phyloP scores from a whole-genome alignment of 92 coral and sea anemone genomes.

The Montipora capitata region DNA sequence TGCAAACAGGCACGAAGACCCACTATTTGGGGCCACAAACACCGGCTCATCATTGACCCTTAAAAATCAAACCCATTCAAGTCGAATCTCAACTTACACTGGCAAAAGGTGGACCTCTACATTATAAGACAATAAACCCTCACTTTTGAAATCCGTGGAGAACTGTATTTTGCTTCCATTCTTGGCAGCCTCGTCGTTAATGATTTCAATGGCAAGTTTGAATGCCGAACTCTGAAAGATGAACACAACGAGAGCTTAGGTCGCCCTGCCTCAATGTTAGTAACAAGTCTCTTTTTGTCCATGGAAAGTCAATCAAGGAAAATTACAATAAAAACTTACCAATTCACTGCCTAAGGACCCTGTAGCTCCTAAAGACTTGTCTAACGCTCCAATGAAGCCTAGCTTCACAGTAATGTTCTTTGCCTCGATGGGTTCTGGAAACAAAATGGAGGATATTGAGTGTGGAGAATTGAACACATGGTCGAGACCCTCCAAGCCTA shows the following conservation, averaged over 20 bases:
- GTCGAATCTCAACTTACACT: neutral
- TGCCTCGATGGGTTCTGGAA: slow-evolving; percentile 73
- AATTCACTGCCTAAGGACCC: slow-evolving; percentile 90
- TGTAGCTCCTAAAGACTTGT: slow-evolving; percentile 92
- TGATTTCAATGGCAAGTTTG: slow-evolving; percentile 89
- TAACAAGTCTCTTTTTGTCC: too few species aligned
- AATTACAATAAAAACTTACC: slow-evolving; percentile 65
- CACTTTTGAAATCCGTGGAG: slow-evolving; percentile 92
- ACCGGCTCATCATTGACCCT: too few species aligned
- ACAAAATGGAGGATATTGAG: slow-evolving; percentile 35
- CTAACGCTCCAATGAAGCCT: slow-evolving; percentile 95
- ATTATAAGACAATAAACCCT: slow-evolving; percentile 40
- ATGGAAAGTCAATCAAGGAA: too few species aligned
- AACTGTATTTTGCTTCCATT: slow-evolving; percentile 84
- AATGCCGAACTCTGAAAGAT: slow-evolving; percentile 93
- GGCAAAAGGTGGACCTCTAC: neutral
- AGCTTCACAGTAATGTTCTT: slow-evolving; percentile 93
- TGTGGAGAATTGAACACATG: slow-evolving; percentile 14
- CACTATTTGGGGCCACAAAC: neutral
- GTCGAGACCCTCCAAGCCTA: slow-evolving; percentile 5
- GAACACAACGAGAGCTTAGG: neutral
- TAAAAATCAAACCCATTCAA: neutral
- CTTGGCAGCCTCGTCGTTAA: slow-evolving; percentile 81
- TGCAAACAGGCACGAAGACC: neutral
- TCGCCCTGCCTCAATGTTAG: neutral